phyloP scores from a whole-genome alignment of 2,113 vertebrate species.

The Anguilla japonica region DNA sequence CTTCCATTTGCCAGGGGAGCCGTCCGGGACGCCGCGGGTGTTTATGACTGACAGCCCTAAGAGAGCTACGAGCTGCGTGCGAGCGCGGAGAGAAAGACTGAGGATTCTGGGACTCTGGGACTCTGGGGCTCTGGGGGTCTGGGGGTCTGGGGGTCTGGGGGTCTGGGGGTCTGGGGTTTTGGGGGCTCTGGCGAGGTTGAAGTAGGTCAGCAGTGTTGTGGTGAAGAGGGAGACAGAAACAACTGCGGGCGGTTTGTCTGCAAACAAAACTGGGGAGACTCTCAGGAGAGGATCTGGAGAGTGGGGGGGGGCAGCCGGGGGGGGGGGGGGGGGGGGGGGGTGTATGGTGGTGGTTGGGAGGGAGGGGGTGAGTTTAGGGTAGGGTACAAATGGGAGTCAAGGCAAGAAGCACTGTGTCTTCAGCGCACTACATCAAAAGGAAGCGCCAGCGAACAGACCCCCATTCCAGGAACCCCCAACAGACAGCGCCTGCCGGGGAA shows the following conservation, averaged over 20 bases:
- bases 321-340: slow-evolving; percentile 22
- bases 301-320: neutral
- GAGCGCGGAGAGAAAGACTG: too few species aligned
- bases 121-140: too few species aligned
- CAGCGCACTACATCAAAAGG: slow-evolving; percentile 6
- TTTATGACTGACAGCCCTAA: slow-evolving; percentile 17
- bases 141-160: too few species aligned
- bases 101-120: too few species aligned
- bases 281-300: slow-evolving; percentile 20
- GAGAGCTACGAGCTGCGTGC: slow-evolving; percentile 1
- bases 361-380: neutral
- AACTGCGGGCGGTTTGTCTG: slow-evolving; percentile 26
- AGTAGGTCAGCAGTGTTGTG: neutral
- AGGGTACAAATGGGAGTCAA: slow-evolving; percentile 5
- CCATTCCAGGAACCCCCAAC: slow-evolving; percentile 62
- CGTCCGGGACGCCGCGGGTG: neutral
- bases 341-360: too few species aligned
- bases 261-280: slow-evolving; percentile 34
- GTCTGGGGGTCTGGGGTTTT: slow-evolving; percentile 36
- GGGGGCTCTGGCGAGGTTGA: neutral
- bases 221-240: slow-evolving; percentile 40
- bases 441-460: slow-evolving; percentile 42
- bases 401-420: slow-evolving; percentile 43
- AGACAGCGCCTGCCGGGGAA: slow-evolving; percentile 54
- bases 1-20: neutral